Base-by-base conservation (phyloP, 2,888 invertebrate species). In the Petrophora chlorosata region DNA sequence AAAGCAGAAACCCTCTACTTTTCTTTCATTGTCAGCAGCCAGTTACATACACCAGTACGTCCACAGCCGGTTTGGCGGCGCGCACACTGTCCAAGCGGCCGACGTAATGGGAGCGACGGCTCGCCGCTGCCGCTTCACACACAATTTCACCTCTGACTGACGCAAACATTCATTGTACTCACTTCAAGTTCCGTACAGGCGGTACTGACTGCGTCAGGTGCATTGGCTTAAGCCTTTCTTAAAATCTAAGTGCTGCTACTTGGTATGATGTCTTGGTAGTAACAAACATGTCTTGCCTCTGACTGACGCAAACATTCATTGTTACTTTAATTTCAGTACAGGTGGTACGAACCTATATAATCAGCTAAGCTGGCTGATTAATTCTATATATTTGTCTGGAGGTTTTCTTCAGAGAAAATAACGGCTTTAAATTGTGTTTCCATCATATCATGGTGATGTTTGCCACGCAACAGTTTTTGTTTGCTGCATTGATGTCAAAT, bases 111-210 rank as follows among this genome's bases (percentile, higher is more conserved):
- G 89, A 88, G 86, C 89, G 89, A 89, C 87, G 86, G 81, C 84
- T 80, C 69, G 80, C 82, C 86, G 82, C 90, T 88, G 89, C 87
- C 80, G 85, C 87, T 87, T 89, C 88, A 88, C 90, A 90, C 85
- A 86, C 88, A 89, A 90, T 90, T 90, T 90, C 90, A 88, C 86
- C 86, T 88, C 80, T 89, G 90, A 90, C 80, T 85, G 90, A 89
- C 89, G 82, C 86, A 81, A 84, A 88, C 90, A 88, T 85, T 85
- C 76, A 89, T 89, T 83, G 80, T 75, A 85, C 85, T 85, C 82
- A 74, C 73, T 72, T 64, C 63, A 57, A 63, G 63, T 57, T 58
- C 61, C 50, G 55, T 62, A 41, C 34, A 36, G 26, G 23, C 33
- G 57, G 22, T 35, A 39, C 39, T 7, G 14, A 14, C 42, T 10